Evolutionary conservation across 2,888 invertebrate species (phyloP).

Genomic region (Anarsia innoxiella): DNA sequence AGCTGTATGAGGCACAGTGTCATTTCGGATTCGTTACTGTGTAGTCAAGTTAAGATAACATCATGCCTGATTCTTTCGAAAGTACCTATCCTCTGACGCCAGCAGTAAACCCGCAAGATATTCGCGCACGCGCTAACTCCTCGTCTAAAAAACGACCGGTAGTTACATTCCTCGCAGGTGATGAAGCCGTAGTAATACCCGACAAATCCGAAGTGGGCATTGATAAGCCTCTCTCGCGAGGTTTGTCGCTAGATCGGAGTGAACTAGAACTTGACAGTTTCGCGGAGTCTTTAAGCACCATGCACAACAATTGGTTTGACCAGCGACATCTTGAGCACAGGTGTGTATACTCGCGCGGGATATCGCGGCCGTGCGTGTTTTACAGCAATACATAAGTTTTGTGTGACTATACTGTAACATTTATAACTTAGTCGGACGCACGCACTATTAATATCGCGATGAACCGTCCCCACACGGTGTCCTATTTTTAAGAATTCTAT

Average conservation of each 20-base stretch:
- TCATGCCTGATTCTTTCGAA: constrained; percentile 77
- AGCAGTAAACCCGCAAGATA: constrained; percentile 62
- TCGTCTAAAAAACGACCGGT: constrained; percentile 56
- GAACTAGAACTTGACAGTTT: constrained; percentile 74
- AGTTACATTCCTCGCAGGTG: constrained; percentile 53
- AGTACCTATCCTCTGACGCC: constrained; percentile 71
- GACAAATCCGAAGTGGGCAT: constrained; percentile 59
- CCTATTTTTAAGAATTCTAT: no score
- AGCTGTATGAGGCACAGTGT: constrained; percentile 29
- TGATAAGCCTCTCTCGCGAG: constrained; percentile 50
- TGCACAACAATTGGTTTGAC: constrained; percentile 72
- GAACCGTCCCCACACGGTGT: no score
- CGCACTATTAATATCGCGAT: not conserved
- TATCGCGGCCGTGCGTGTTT: no score
- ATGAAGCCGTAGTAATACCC: constrained; percentile 61
- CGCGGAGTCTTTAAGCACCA: constrained; percentile 64
- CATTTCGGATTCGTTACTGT: constrained; percentile 23
- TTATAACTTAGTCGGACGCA: no score
- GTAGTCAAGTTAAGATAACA: constrained; percentile 19
- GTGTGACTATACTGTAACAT: no score
- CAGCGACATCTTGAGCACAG: constrained; percentile 76
- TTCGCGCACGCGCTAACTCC: constrained; percentile 76
- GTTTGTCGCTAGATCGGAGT: constrained; percentile 28
- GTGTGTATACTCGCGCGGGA: no score
- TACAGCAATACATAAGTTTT: no score